These are phyloP conservation scores for Choloepus hoffmanni DNA, from an alignment of 2,113 vertebrate species.

Conservation along the genomic window DNA sequence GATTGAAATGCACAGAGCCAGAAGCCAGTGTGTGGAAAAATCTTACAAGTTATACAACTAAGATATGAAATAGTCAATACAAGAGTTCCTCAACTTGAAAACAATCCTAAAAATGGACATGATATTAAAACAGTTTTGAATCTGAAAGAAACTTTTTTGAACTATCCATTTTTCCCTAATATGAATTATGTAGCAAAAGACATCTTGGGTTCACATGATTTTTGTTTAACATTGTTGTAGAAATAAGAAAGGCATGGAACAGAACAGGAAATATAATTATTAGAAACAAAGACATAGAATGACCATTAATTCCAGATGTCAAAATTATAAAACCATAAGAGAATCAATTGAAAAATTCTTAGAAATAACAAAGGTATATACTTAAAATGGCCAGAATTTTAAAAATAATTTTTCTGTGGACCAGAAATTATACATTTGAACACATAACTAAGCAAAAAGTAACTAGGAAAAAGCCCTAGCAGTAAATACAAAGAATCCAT, in stretches of 20 bases:
- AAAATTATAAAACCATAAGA: slow-evolving; percentile 17
- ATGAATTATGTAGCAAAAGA: background rate
- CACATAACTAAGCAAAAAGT: background rate
- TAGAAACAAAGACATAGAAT: background rate
- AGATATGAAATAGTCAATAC: background rate
- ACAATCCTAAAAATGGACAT: background rate
- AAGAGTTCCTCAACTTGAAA: background rate
- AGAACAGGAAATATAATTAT: slow-evolving; percentile 30
- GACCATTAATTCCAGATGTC: background rate
- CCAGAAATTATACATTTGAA: slow-evolving; percentile 11
- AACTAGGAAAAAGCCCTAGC: background rate
- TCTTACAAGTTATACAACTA: background rate
- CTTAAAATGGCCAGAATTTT: background rate
- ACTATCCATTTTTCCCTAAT: background rate
- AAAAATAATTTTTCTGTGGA: background rate
- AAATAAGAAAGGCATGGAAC: background rate
- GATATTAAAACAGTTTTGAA: slow-evolving; percentile 28
- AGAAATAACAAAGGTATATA: background rate
- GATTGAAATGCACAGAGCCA: background rate
- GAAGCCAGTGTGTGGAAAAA: background rate
- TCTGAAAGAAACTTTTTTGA: background rate
- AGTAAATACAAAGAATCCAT: background rate
- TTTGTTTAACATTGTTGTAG: background rate
- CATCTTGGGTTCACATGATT: background rate
- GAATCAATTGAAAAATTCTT: background rate